Base-by-base conservation (phyloP, 2,113 vertebrate species). In the Hylia prasina region DNA sequence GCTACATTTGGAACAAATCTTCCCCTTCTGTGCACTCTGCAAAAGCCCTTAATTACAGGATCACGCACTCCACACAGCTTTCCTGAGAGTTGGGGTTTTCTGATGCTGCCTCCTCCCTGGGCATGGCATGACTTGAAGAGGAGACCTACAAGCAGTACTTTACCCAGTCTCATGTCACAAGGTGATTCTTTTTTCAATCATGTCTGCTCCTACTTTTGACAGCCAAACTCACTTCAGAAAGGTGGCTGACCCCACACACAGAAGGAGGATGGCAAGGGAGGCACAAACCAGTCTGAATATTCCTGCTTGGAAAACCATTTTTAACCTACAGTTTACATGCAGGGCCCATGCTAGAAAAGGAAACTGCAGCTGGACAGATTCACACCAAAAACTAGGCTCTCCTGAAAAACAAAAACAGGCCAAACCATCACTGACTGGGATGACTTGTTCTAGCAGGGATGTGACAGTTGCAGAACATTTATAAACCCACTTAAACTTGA, bases 381-480 rank as follows among this genome's bases (percentile, higher is more conserved):
- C 77, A 64, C 51, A 50, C 18, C 0, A 2, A 79, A 89, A 87
- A 60, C 61, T 16, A 82, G 73, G 78, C 48, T 87, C 73, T 82
- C 56, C 56, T 25, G 72, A 73, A 70, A 72, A 77, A 28, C 68
- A 87, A 47, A 80, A 79, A 19, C 63, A 92, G 91, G 93, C 53
- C 80, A 87, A 71, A 56, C 58, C 58, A 47, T 56, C 72, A 58
- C 39, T 40, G 39, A 35, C 82, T 28, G 70, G 92, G 65, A 87
- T 77, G 51, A 78, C 78, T 95, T 87, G 77, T 94, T 93, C 85
- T 64, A 96, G 75, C 61, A 85, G 48, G 44, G 92, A 89, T 47
- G 48, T 0, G 5, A 78, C 2, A 22, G 30, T 58, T 87, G 84
- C 82, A 91, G 53, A 85, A 91, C 77, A 68, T 48, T 79, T 64